Base-by-base conservation (phyloP, 2,113 vertebrate species). In the Merops nubicus region DNA sequence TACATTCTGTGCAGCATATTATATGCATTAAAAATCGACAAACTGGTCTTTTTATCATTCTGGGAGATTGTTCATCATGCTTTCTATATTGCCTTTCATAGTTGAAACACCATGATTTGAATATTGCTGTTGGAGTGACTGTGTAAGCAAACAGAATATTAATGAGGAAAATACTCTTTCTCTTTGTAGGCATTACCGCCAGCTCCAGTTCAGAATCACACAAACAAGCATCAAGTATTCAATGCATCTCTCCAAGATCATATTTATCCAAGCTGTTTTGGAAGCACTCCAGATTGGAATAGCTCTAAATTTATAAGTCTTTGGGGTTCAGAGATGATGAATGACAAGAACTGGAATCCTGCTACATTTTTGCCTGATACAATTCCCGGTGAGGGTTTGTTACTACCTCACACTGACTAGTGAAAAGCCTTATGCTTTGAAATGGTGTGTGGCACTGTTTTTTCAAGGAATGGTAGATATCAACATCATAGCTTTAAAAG, bases 251-350 rank as follows among this genome's bases (percentile, higher is more conserved):
- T 99, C 91, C 99, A 99, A 70, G 99, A 99, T 92, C 99, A 99
- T 89, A 98, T 99, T 94, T 99, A 99, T 97, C 99, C 99, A 90
- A 99, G 98, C 97, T 99, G 99, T 97, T 99, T 99, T 93, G 98
- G 98, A 60, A 98, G 97, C 72, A 96, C 99, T 78, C 98, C 99
- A 67, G 99, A 99, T 97, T 99, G 99, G 99, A 99, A 98, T 97
- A 99, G 98, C 95, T 99, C 99, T 51, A 99, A 99, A 97, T 99
- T 99, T 91, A 98, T 99, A 98, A 99, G 99, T 97, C 98, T 99
- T 85, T 99, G 99, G 99, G 99, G 98, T 79, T 99, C 99, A 84
- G 99, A 99, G 92, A 98, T 99, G 98, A 99, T 99, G 99, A 99
- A 98, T 96, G 98, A 98, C 94, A 98, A 99, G 97, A 99, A 98